A percentile compares a stretch with the other conserved stretches of the same genome.
These are phyloP conservation scores for Hybos culiciformis DNA, from an alignment of 2,888 invertebrate species.

Conservation along the genomic window DNA sequence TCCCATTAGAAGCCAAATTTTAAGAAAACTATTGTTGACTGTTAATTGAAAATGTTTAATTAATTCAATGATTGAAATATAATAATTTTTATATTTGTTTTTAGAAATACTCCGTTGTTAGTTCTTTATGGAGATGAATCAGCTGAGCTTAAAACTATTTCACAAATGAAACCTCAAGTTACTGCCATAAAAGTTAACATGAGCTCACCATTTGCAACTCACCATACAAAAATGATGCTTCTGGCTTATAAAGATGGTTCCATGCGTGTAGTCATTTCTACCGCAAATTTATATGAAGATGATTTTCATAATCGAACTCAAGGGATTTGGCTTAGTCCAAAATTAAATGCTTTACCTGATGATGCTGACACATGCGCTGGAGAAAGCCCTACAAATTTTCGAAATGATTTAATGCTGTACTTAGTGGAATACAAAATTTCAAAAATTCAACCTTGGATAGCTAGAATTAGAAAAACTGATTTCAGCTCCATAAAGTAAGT, in stretches of 20 bases:
- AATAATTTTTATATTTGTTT: too few relatives aligned
- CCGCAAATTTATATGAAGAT: conserved; percentile 78
- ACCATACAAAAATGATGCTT: conserved; percentile 86
- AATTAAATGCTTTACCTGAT: conserved; percentile 49
- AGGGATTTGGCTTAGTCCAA: conserved; percentile 85
- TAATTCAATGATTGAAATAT: too few relatives aligned
- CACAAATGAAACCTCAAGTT: conserved; percentile 47
- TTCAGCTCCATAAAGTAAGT: conserved; percentile 66
- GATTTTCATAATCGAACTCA: conserved; percentile 95
- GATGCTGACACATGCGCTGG: conserved; percentile 43
- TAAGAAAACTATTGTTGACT: neutral
- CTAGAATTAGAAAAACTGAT: conserved; percentile 61
- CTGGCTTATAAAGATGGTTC: conserved; percentile 70
- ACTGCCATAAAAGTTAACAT: conserved; percentile 54
- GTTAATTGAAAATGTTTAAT: too few relatives aligned
- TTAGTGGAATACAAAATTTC: conserved; percentile 57
- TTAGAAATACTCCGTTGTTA: conserved; percentile 52
- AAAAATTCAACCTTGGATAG: conserved; percentile 57
- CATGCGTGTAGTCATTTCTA: conserved; percentile 73
- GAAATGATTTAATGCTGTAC: conserved; percentile 61
- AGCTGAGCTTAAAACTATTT: conserved; percentile 42
- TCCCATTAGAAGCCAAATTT: neutral
- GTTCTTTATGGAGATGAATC: conserved; percentile 67
- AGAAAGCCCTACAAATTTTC: conserved; percentile 76
- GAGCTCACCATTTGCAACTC: conserved; percentile 68